Evolutionary conservation across 2,888 invertebrate species (phyloP), one percentile per base, ranked within the genome.

Genomic region (Crematogaster levior): DNA sequence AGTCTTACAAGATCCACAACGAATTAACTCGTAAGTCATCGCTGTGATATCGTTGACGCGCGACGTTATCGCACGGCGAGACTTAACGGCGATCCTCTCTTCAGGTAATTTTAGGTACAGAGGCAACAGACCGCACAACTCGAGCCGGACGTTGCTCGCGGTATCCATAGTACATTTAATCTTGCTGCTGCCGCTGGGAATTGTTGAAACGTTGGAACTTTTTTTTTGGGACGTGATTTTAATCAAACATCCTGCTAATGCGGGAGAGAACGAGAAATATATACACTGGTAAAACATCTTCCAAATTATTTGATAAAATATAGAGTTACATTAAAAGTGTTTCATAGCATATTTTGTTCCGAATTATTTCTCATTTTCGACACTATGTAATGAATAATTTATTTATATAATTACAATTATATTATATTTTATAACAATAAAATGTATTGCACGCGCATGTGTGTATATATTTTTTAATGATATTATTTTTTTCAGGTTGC

Each of bases 161-260:
- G 94, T 94, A 4, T 94, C 94, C 3, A 90, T 94, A n/a, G 93
- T 94, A 4, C 93, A 94, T 87, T 89, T 94, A 43, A 85, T 94
- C n/a, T 84, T 94, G 34, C 86, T 94, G 18, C 85, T 94, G 70
- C 94, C 94, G 1, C 90, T 94, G 53, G 94, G 94, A 21, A 89
- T 93, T 51, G 93, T 94, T 21, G 94, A 94, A 85, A 93, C 93
- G 18, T 86, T 93, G 48, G 94, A 94, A 81, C 90, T 94, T 15
- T 93, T 94, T 15, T 93, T 93, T 79, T 94, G 94, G 94, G 92
- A 93, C 74, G 89, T 92, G 27, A 88, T 92, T 63, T 63, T 92
- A 43, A 87, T 90, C 40, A 91, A 91, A 81, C 84, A 89, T 63
- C 91, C 92, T 3, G 85, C 89, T 18, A 83, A 61, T 37, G 65